Evolutionary conservation across 2,113 vertebrate genomes (phyloP), one percentile per base, ranked within the genome.

Genomic region (Cricetomys ansorgei): DNA sequence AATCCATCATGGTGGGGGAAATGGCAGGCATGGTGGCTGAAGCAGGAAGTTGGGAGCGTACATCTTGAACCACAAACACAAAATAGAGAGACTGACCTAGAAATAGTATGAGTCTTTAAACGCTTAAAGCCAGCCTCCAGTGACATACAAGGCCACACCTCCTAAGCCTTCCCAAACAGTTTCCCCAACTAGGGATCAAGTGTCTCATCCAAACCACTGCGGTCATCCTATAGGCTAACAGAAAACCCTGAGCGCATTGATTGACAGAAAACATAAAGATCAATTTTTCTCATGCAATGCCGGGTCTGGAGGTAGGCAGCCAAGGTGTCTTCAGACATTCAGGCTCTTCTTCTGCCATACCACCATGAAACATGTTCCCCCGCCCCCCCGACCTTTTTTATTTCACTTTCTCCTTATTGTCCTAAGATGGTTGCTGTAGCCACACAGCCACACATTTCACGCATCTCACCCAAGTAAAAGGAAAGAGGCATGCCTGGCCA

Each of bases 191-290:
- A 37, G 10, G 0, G 23, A 25, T 0, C 53, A 57, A 25, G 77
- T 80, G 31, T 25, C 50, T 80, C 50, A n/a, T 34, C n/a, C 10
- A 80, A 9, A 0, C 12, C 11, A 19, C 40, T 50, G 55, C 2
- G 1, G 12, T 43, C 40, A 62, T 45, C 48, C 17, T 9, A 23
- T 0, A 19, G 64, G 48, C 11, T 17, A 4, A 37, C 40, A 31
- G 45, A 48, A 80, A 10, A 34, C 25, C 16, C 6, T 0, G 2
- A 6, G 2, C 10, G 7, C n/a, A 4, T 4, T 23, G 70, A 23
- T 12, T 17, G 3, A 55, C 21, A 81, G 53, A 19, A 16, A 64
- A 45, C 50, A 3, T 0, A 15, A 31, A 6, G 15, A 5, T 34
- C 69, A 25, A 3, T 73, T 87, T 94, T 79, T 55, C 83, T 89